phyloP scores from a whole-genome alignment of 2,888 invertebrate genomes.

The Drosophila colorata region DNA sequence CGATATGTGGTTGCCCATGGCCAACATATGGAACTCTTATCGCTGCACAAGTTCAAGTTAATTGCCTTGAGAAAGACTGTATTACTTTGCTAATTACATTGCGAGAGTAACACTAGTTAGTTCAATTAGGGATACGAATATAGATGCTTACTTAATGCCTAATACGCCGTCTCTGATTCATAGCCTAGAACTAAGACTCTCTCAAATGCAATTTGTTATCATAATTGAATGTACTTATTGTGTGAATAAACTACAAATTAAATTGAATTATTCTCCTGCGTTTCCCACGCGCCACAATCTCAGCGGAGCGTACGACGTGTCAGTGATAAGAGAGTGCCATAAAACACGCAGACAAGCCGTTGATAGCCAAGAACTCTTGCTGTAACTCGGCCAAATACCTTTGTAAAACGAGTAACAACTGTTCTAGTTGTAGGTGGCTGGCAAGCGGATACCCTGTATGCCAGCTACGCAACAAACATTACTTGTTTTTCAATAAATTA shows the following conservation, averaged over 20 bases:
- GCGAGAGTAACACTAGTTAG: background rate
- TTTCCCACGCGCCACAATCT: conserved; percentile 33
- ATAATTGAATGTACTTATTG: conserved; percentile 16
- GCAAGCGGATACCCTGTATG: background rate
- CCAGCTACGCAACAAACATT: too few relatives aligned
- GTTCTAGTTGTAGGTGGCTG: background rate
- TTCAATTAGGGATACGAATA: conserved; percentile 3
- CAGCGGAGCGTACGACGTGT: background rate
- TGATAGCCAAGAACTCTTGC: conserved; percentile 20
- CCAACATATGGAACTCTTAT: conserved; percentile 37
- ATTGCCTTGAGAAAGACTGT: conserved; percentile 50
- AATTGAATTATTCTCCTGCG: background rate
- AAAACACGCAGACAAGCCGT: background rate
- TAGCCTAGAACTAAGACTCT: background rate
- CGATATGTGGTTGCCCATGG: background rate
- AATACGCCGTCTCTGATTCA: conserved; percentile 17
- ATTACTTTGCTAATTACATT: conserved; percentile 40
- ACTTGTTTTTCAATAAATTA: too few relatives aligned
- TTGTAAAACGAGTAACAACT: conserved; percentile 2
- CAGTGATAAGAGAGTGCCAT: conserved; percentile 28
- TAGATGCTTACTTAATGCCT: background rate
- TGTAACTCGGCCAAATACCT: conserved; percentile 12
- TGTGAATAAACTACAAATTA: conserved; percentile 25
- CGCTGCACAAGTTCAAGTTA: conserved; percentile 58
- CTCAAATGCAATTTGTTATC: conserved; percentile 11